phyloP scores from a whole-genome alignment of 2,888 invertebrate species.

The Iselma pallidipennis region DNA sequence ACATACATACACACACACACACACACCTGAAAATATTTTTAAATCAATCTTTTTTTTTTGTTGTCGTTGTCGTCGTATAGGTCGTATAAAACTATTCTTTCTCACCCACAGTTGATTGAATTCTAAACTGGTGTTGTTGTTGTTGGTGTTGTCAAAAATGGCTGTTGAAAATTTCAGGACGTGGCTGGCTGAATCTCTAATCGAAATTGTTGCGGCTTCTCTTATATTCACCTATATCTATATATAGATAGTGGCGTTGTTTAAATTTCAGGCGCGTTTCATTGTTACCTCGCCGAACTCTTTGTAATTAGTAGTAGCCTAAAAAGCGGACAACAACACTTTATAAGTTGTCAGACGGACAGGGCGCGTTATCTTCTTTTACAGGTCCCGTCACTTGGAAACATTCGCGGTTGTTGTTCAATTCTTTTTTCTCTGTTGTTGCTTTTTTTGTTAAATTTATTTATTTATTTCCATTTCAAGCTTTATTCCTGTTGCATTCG shows the following conservation, averaged over 20 bases:
- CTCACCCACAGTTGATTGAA: background rate
- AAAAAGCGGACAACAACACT: conserved; percentile 45
- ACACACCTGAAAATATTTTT: conserved; percentile 35
- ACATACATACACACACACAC: conserved; percentile 47
- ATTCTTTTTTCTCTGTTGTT: conserved; percentile 10
- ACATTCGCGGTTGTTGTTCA: conserved; percentile 31
- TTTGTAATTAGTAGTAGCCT: conserved; percentile 42
- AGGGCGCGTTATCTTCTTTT: conserved; percentile 34
- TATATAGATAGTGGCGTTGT: conserved; percentile 28
- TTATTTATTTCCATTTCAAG: conserved; percentile 30
- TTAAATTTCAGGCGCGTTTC: conserved; percentile 37
- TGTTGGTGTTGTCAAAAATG: background rate
- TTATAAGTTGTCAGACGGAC: conserved; percentile 43
- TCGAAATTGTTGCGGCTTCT: conserved; percentile 7
- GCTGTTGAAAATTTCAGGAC: background rate
- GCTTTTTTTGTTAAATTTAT: background rate
- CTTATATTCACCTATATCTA: background rate
- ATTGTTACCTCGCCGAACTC: conserved; percentile 34
- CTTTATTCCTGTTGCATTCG: conserved; percentile 25
- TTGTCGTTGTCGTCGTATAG: background rate
- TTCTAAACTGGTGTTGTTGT: background rate
- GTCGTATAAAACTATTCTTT: too few relatives aligned
- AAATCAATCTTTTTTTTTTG: background rate
- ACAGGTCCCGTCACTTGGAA: conserved; percentile 31
- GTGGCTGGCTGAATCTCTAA: background rate